Percentiles rank a stretch among this genome's conserved stretches.
Conservation (phyloP, 2,888 invertebrate species). For the Caenorhabditis wallacei region DNA sequence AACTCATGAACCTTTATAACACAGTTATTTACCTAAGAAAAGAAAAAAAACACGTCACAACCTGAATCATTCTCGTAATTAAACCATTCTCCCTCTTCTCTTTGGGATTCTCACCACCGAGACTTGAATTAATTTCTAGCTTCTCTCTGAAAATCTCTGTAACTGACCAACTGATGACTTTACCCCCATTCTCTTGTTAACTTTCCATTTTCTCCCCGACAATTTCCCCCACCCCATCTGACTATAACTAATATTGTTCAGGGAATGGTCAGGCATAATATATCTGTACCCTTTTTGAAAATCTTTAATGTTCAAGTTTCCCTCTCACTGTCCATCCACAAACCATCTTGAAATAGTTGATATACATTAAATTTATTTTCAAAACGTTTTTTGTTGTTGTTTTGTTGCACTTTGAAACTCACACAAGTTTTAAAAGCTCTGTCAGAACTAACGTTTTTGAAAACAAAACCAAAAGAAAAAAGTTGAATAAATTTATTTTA, state of each 20-base stretch:
- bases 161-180: constrained; percentile 58
- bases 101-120: constrained; percentile 39
- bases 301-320: constrained; percentile 44
- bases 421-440: not conserved
- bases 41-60: constrained; percentile 53
- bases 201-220: constrained; percentile 13
- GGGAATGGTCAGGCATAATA: constrained; percentile 48
- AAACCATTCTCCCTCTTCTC: constrained; percentile 54
- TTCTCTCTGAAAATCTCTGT: constrained; percentile 32
- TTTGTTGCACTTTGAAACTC: constrained; percentile 24
- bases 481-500: constrained; percentile 48
- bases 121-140: constrained; percentile 1
- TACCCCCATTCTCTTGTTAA: not conserved
- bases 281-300: constrained; percentile 55
- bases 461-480: constrained; percentile 32
- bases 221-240: constrained; percentile 12
- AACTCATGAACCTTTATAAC: constrained; percentile 40
- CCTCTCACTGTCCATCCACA: constrained; percentile 6
- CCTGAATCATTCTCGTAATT: constrained; percentile 64
- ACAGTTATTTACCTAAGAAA: constrained; percentile 48
- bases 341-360: constrained; percentile 53
- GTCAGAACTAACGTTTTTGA: constrained; percentile 38
- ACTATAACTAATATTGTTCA: constrained; percentile 17
- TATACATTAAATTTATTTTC: constrained; percentile 50
- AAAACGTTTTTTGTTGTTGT: constrained; percentile 52